These are phyloP conservation scores for Fulica atra DNA, from an alignment of 2,113 vertebrate genomes.

Conservation along the genomic window DNA sequence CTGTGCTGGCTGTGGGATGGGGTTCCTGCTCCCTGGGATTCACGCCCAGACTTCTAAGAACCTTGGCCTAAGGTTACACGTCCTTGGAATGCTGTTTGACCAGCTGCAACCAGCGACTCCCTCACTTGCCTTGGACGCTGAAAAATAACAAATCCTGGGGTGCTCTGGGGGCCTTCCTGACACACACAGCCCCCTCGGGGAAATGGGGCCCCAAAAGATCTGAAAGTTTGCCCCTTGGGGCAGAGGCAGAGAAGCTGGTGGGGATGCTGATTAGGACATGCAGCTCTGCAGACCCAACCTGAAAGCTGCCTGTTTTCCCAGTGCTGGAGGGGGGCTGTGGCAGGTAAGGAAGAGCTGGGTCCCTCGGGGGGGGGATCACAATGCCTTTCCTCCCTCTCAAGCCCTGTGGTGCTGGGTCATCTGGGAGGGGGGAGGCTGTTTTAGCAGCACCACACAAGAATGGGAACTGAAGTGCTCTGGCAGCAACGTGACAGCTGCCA, in stretches of 20 bases:
- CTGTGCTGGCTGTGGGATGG: not conserved
- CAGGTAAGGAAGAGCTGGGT: rapidly evolving
- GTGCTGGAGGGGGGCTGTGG: rapidly evolving
- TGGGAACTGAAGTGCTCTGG: not conserved
- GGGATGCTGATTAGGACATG: rapidly evolving
- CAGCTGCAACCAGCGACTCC: not conserved
- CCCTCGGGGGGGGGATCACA: rapidly evolving
- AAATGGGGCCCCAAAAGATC: rapidly evolving
- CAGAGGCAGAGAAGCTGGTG: not conserved
- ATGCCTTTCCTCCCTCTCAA: rapidly evolving
- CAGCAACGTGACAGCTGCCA: rapidly evolving
- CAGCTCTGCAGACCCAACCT: not conserved
- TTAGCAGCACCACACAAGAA: rapidly evolving
- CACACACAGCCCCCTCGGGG: rapidly evolving
- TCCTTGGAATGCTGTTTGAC: rapidly evolving
- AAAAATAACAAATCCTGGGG: rapidly evolving
- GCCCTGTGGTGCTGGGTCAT: not conserved
- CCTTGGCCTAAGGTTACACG: not conserved
- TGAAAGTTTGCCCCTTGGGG: not conserved
- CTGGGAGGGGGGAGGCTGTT: too few relatives aligned
- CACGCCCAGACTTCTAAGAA: rapidly evolving
- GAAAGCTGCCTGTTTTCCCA: rapidly evolving
- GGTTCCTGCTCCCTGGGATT: not conserved
- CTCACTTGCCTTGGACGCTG: not conserved
- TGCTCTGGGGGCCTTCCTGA: not conserved